Percentiles rank a stretch among this genome's conserved stretches.
Conservation (phyloP, 2,888 invertebrate genomes). For the Iselma pallidipennis region DNA sequence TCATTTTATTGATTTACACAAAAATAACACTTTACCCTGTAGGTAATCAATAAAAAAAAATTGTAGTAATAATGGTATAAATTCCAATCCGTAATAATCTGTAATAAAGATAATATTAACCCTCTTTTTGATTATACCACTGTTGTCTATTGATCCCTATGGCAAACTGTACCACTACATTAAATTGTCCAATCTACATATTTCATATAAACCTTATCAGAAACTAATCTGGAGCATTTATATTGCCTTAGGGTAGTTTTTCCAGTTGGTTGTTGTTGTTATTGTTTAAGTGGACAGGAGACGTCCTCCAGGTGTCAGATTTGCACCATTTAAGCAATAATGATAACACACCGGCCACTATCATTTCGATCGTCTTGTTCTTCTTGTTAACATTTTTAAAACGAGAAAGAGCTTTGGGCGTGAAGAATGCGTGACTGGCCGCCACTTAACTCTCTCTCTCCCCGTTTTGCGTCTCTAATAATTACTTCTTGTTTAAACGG, state of each 20-base stretch:
- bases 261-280: background rate
- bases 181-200: background rate
- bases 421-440: constrained; percentile 36
- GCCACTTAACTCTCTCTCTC: constrained; percentile 28
- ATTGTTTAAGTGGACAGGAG: background rate
- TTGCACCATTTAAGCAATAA: constrained; percentile 1
- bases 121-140: background rate
- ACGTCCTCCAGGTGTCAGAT: background rate
- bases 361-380: background rate
- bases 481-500: constrained; percentile 28
- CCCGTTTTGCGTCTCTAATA: constrained; percentile 26
- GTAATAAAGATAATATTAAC: background rate
- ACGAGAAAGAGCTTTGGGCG: constrained; percentile 22
- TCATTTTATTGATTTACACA: too few relatives aligned
- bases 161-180: background rate
- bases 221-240: background rate
- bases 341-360: background rate
- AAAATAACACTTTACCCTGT: too few relatives aligned
- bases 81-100: background rate
- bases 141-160: background rate
- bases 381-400: background rate
- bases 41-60: background rate
- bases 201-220: background rate
- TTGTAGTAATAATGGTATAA: background rate
- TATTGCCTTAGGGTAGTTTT: background rate